phyloP scores from a whole-genome alignment of 1,140 invertebrate genomes.

The Platyscapa corneri region DNA sequence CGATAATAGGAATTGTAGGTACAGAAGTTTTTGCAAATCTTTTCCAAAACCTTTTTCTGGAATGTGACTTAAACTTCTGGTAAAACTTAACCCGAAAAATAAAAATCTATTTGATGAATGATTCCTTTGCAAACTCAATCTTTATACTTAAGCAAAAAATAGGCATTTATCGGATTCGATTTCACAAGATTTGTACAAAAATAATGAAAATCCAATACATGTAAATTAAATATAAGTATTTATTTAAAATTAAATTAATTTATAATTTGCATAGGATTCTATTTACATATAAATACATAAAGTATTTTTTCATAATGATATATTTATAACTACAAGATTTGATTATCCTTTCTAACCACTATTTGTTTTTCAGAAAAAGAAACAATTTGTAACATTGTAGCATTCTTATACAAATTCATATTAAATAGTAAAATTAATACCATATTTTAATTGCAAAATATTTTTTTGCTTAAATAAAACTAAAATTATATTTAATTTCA shows the following conservation, averaged over 20 bases:
- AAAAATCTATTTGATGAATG: slow-evolving; percentile 24
- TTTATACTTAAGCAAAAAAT: slow-evolving; percentile 33
- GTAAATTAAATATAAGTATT: slow-evolving; percentile 36
- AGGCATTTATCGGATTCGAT: neutral
- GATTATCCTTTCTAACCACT: slow-evolving; percentile 20
- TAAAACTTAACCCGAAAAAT: slow-evolving; percentile 36
- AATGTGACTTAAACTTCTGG: slow-evolving; percentile 36
- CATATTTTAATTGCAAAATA: neutral
- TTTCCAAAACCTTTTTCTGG: no score
- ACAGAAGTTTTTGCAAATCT: slow-evolving; percentile 54
- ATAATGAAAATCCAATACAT: slow-evolving; percentile 21
- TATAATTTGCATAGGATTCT: slow-evolving; percentile 60
- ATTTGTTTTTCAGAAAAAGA: slow-evolving; percentile 46
- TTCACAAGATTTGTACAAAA: slow-evolving; percentile 40
- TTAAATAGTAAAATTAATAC: slow-evolving; percentile 28
- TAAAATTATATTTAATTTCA: neutral
- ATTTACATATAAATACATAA: slow-evolving; percentile 67
- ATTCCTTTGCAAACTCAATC: slow-evolving; percentile 37
- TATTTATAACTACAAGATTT: slow-evolving; percentile 36
- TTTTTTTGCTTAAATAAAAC: neutral
- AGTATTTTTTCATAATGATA: slow-evolving; percentile 48
- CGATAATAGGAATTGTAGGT: slow-evolving; percentile 63
- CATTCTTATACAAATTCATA: neutral
- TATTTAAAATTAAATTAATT: slow-evolving; percentile 11
- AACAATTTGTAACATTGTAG: slow-evolving; percentile 10